These are phyloP conservation scores for Dynastes grantii DNA, from an alignment of 2,888 invertebrate species.

Conservation along the genomic window DNA sequence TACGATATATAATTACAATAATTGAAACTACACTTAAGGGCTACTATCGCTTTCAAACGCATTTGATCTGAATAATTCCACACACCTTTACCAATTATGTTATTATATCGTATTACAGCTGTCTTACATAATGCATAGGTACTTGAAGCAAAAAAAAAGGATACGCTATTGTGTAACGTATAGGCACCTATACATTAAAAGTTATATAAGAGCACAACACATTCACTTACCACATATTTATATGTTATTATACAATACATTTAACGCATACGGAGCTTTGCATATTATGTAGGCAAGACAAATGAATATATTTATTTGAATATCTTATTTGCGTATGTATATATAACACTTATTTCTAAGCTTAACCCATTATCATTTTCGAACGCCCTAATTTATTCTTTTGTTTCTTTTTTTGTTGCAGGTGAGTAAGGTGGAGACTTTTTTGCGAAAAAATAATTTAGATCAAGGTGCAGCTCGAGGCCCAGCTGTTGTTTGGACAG, in stretches of 20 bases:
- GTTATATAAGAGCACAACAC: conserved; percentile 18
- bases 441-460: conserved; percentile 22
- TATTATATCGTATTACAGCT: conserved; percentile 1
- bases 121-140: neutral
- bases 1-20: neutral
- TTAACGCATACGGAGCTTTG: neutral
- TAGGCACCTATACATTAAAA: conserved; percentile 11
- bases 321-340: neutral
- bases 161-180: conserved; percentile 18
- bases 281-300: conserved; percentile 3
- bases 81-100: conserved; percentile 26
- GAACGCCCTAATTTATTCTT: conserved; percentile 5
- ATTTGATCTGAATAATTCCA: neutral
- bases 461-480: conserved; percentile 2
- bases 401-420: conserved; percentile 36
- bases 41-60: conserved; percentile 3
- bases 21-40: conserved; percentile 3
- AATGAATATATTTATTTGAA: conserved; percentile 13
- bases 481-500: conserved; percentile 19
- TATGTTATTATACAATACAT: neutral
- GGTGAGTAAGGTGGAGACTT: conserved; percentile 26
- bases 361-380: conserved; percentile 8
- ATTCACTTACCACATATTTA: conserved; percentile 14
- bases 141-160: neutral
- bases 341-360: neutral